Percentiles rank a stretch among this genome's conserved stretches.
These are phyloP conservation scores for Laspeyria flexula DNA, from an alignment of 2,888 invertebrate species.

Conservation along the genomic window DNA sequence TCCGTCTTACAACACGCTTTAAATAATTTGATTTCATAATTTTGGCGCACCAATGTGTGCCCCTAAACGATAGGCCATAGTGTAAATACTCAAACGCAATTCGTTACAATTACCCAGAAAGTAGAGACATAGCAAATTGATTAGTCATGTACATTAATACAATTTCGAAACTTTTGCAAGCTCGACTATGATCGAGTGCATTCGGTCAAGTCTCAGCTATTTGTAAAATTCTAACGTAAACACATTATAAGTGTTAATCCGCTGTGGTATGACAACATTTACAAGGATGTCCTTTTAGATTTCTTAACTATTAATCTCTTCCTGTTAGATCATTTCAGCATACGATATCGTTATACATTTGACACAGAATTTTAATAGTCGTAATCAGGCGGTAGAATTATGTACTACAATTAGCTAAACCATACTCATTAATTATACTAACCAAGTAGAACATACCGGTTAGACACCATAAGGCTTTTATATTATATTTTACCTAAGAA, in stretches of 20 bases:
- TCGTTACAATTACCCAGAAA: conserved; percentile 37
- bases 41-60: conserved; percentile 64
- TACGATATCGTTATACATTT: background rate
- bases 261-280: conserved; percentile 26
- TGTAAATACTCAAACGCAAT: conserved; percentile 34
- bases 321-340: conserved; percentile 17
- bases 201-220: conserved; percentile 21
- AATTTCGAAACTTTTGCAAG: conserved; percentile 36
- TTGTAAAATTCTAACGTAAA: conserved; percentile 34
- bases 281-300: conserved; percentile 30
- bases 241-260: conserved; percentile 20
- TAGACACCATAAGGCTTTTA: too few species aligned
- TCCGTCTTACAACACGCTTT: conserved; percentile 80
- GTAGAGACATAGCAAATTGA: conserved; percentile 28
- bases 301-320: conserved; percentile 34
- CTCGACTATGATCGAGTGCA: conserved; percentile 16
- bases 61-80: conserved; percentile 48
- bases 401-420: too few species aligned
- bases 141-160: conserved; percentile 30
- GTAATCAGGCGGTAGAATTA: background rate
- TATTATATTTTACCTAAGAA: too few species aligned
- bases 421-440: too few species aligned
- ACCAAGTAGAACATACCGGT: too few species aligned
- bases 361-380: background rate
- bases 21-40: conserved; percentile 84